Percentiles rank a stretch among this genome's conserved stretches.
phyloP scores from a whole-genome alignment of 2,113 vertebrate species.

The Calyptomena viridis region DNA sequence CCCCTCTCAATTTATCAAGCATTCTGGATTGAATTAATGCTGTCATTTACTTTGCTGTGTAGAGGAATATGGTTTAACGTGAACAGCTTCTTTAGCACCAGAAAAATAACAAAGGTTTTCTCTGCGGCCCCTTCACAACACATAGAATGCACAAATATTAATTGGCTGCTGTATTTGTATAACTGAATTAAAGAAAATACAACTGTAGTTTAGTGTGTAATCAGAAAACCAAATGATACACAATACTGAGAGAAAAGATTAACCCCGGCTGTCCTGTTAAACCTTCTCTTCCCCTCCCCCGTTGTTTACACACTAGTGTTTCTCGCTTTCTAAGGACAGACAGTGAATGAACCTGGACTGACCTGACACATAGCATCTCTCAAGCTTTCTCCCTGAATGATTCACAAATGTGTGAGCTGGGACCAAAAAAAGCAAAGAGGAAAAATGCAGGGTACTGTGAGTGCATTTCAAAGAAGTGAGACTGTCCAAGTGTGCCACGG shows the following conservation, averaged over 20 bases:
- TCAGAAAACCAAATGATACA: background rate
- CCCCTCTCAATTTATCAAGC: slow-evolving; percentile 40
- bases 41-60: slow-evolving; percentile 11
- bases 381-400: slow-evolving; percentile 1
- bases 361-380: slow-evolving; percentile 49
- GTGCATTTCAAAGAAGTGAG: background rate
- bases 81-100: background rate
- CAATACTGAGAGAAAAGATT: slow-evolving; percentile 9
- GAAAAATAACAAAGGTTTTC: slow-evolving; percentile 26
- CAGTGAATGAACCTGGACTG: slow-evolving; percentile 30
- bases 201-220: background rate
- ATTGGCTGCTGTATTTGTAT: background rate
- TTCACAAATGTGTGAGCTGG: slow-evolving; percentile 14
- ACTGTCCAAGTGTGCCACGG: background rate
- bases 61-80: background rate
- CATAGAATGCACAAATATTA: background rate
- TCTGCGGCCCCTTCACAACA: background rate
- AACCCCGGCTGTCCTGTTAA: background rate
- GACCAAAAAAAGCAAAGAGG: background rate
- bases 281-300: background rate
- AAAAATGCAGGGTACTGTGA: background rate
- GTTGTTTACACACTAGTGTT: slow-evolving; percentile 27
- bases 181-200: slow-evolving; percentile 24
- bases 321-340: slow-evolving; percentile 25
- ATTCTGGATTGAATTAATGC: slow-evolving; percentile 31